Percentiles rank a stretch among this genome's conserved stretches.
phyloP scores from a whole-genome alignment of 2,888 invertebrate species.

The Hypena proboscidalis region DNA sequence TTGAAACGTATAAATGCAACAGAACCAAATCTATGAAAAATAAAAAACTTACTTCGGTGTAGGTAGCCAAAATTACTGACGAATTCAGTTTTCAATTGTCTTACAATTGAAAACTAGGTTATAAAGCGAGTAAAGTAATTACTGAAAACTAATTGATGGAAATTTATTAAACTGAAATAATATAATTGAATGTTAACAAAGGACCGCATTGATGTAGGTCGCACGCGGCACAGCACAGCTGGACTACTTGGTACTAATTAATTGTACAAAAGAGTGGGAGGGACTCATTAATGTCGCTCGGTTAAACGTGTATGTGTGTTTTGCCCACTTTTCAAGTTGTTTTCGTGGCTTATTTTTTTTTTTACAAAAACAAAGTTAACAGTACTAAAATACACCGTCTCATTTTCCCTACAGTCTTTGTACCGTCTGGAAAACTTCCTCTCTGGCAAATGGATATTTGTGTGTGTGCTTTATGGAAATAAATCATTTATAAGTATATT shows the following conservation, averaged over 20 bases:
- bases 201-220: conserved; percentile 42
- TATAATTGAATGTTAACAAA: conserved; percentile 52
- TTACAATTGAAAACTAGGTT: conserved; percentile 17
- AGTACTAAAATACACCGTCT: too few species aligned
- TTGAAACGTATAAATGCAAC: too few species aligned
- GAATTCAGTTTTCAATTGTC: too few species aligned
- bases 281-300: conserved; percentile 30
- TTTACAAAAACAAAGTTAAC: too few species aligned
- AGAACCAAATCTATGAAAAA: too few species aligned
- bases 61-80: conserved; percentile 4
- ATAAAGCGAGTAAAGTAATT: conserved; percentile 30
- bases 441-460: too few species aligned
- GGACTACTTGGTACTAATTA: conserved; percentile 41
- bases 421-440: too few species aligned
- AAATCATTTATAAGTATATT: too few species aligned
- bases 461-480: too few species aligned
- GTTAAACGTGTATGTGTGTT: conserved; percentile 5
- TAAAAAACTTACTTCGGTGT: neutral
- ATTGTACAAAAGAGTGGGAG: conserved; percentile 29
- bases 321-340: neutral
- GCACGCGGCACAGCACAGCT: conserved; percentile 31
- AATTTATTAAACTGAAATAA: conserved; percentile 57
- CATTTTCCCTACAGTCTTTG: too few species aligned
- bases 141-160: conserved; percentile 39
- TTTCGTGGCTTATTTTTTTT: neutral